Base-by-base conservation (phyloP, 1,140 invertebrate species). In the Aphaenogaster ashmeadi region DNA sequence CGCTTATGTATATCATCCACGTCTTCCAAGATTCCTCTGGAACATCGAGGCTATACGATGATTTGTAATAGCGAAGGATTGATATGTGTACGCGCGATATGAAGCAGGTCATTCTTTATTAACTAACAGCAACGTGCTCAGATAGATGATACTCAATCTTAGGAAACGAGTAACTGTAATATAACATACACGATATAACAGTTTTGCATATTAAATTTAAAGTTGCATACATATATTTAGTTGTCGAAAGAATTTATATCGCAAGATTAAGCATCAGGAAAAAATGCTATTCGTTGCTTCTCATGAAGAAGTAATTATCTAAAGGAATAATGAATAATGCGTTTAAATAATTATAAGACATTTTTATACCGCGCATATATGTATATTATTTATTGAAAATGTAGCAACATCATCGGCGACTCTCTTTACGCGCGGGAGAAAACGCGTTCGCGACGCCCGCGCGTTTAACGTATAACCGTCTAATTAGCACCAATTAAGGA, bases 401-500 rank as follows among this genome's bases (percentile, higher is more conserved):
- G 27, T 64, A 54, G 13, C 13, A 50, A 50, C 18, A 67, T 1
- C 38, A 74, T 36, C 18, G 56, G 58, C 27, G 41, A 21, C n/a
- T 36, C 18, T 47, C 66, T 71, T 81, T 41, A 33, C 27, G n/a
- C 36, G 69, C 27, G 21, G 1, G 58, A 85, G 71, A 90, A 79
- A 79, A n/a, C 62, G 41, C 74, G 41, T 41, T 58, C 33, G 15
- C 47, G 58, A 54, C 33, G 41, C 21, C 33, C 60, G 47, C 41
- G 41, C 79, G n/a, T 83, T 67, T 64, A 67, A 58, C 41, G 87
- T 75, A 69, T 79, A 85, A 77, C 85, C 56, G 81, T 62, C 83
- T 88, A 90, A 90, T 90, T 90, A 90, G 87, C 58, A 86, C 81
- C 83, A 90, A 90, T 90, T 90, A 89, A 85, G 87, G 38, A 84